Conservation (phyloP, 2,888 invertebrate species). For the Philereme vetulata region DNA sequence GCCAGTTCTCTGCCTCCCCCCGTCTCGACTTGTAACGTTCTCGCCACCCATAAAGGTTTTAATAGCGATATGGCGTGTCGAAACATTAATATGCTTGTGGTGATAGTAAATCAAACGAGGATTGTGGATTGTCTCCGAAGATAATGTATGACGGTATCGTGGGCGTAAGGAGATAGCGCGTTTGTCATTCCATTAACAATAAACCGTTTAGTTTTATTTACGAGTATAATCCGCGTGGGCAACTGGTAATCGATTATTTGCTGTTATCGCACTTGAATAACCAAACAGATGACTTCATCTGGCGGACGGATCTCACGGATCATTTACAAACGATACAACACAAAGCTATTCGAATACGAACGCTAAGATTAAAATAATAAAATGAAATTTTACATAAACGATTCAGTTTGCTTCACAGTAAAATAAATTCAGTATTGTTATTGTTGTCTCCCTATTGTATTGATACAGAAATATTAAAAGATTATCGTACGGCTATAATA, state of each 20-base stretch:
- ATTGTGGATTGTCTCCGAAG: conserved; percentile 50
- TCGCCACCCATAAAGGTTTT: conserved; percentile 68
- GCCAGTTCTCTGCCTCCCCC: conserved; percentile 53
- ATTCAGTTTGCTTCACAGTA: conserved; percentile 9
- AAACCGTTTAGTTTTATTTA: conserved; percentile 75
- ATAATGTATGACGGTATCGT: conserved; percentile 49
- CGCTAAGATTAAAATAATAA: conserved; percentile 9
- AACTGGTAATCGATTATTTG: conserved; percentile 59
- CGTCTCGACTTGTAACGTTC: conserved; percentile 58
- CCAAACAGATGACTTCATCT: conserved; percentile 57
- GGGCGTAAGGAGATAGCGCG: conserved; percentile 69
- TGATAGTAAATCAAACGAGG: conserved; percentile 60
- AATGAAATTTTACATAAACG: conserved; percentile 19
- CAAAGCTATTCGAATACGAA: not conserved
- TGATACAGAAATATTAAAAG: conserved; percentile 51
- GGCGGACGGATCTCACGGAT: conserved; percentile 25
- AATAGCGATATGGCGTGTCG: conserved; percentile 74
- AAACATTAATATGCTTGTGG: conserved; percentile 74
- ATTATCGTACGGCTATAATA: conserved; percentile 57
- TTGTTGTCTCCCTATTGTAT: conserved; percentile 45
- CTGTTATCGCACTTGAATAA: conserved; percentile 57
- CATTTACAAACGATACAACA: conserved; percentile 8
- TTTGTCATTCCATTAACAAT: conserved; percentile 78
- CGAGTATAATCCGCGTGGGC: conserved; percentile 62
- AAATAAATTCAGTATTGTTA: conserved; percentile 38